Evolutionary conservation across 2,888 invertebrate species (phyloP), one percentile per base, ranked within the genome.

Genomic region (Oscheius sp.): DNA sequence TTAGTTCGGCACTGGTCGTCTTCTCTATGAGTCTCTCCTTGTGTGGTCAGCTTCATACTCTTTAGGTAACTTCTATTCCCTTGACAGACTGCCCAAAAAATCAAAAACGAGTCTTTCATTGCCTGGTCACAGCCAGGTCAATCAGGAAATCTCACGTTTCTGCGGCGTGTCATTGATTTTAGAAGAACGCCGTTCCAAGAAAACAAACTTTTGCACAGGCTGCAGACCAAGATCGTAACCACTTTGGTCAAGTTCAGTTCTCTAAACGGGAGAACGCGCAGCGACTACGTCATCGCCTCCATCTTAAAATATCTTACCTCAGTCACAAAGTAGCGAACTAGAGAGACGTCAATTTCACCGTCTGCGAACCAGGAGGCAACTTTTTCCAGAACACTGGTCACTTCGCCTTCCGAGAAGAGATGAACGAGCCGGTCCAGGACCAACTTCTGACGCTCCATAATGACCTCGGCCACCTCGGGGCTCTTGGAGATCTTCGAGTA

Each of bases 401-500:
- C 80, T 59, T 66, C 73, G n/a, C 84, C 84, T 35, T 73, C 72
- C 50, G 70, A 74, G 2, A 84, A 48, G 21, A 84, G 73, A 58
- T 84, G 81, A 11, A 84, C 78, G 70, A 84, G 77, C 10, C 84
- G 78, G 70, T 84, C 84, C 33, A 84, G 72, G 13, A 85, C 73
- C 48, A 66, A 47, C 11, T 81, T 74, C 66, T 84, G 84, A 10
- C 84, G 62, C 42, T 77, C 79, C 78, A 84, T 84, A 2, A 77
- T 74, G 35, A 77, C 50, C 70, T 84, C 84, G 32, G 84, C 82
- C 29, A 75, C 75, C 42, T 84, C 82, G 51, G 74, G 75, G 47
- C 74, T 59, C 13, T 53, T 53, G 10, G 81, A 79, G 55, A 80
- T 70, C 68, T 79, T 73, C 7, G 76, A 79, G 75, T 78, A 84